A percentile compares a stretch with the other conserved stretches of the same genome.
Conservation (phyloP, 2,797 vertebrate genomes). For the Sebastes trivittatus region DNA sequence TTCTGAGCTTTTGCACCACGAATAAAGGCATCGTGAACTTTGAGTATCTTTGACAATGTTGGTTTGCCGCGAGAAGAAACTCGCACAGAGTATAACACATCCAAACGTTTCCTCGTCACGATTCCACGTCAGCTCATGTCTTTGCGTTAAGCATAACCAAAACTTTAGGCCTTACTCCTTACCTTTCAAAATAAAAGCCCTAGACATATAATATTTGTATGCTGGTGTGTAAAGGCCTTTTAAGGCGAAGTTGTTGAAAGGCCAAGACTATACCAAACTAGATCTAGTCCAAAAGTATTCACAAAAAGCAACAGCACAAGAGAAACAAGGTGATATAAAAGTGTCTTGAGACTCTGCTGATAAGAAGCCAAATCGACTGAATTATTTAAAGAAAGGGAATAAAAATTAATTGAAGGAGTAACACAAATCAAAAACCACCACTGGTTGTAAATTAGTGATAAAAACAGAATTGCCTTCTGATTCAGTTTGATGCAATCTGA, state of each 20-base stretch:
- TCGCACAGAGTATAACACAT: no score
- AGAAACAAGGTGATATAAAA: neutral
- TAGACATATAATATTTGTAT: no score
- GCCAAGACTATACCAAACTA: neutral
- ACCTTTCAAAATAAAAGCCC: no score
- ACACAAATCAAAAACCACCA: neutral
- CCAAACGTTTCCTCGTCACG: no score
- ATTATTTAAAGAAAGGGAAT: neutral
- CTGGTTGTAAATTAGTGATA: neutral
- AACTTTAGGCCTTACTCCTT: no score
- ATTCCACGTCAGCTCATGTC: no score
- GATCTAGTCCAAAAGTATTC: neutral
- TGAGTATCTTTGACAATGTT: no score
- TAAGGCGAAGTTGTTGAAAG: neutral
- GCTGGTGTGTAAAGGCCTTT: no score
- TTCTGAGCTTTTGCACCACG: rapidly evolving
- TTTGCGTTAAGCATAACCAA: no score
- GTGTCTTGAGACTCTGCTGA: neutral
- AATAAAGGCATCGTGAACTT: no score
- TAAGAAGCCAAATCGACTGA: neutral
- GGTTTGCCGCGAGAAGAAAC: no score
- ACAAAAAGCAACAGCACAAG: neutral
- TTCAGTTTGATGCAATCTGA: constrained; percentile 33
- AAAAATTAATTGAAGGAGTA: neutral
- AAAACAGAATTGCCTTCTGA: neutral